Evolutionary conservation across 2,888 invertebrate species (phyloP), one percentile per base, ranked within the genome.

Genomic region (Melanotus villosus): DNA sequence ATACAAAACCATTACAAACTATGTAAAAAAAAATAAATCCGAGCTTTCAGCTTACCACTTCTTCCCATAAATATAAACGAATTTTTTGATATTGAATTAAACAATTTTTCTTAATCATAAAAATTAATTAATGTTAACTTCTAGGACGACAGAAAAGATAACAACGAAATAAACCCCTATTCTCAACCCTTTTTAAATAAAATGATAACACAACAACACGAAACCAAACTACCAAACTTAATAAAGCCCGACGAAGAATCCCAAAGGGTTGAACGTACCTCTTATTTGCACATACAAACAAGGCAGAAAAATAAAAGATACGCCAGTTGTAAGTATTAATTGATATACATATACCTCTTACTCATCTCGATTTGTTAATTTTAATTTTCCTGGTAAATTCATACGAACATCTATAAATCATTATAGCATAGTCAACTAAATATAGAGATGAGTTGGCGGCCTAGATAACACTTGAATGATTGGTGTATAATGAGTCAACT

Each of bases 221-320:
- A 30, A 6, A 12, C n/a, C n/a, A 19, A 16, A 10, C 19, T 45
- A n/a, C 5, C 52, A 9, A 30, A 52, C 10, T 30, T 52, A 32
- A 10, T 34, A 19, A 41, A 60, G 18, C 32, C 63, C 12, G 43
- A 59, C 10, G 16, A 41, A 9, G 65, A 62, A 21, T 41, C 69
- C 19, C 9, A 64, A 58, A 64, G 63, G 41, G 62, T 73, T 12
- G 72, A 71, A 26, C 68, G 60, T 7, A 68, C 73, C 1, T 74
- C 77, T 14, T 78, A 79, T 56, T 69, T 79, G 12, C 38, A 79
- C 18, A 76, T 80, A 12, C 77, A 78, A 68, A 71, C 76, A 62
- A 76, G 73, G 30, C 79, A 78, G 26, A 76, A 79, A 60, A 76
- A 80, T 68, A 81, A 80, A 70, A 74, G 81, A 75, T 80, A 76